Evolutionary conservation across 2,113 vertebrate genomes (phyloP).

Genomic region (Bos taurus): ARS-UCD2.0 NC_037351.1:39110001-39110500

Average conservation of each 20-base stretch:
- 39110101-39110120: not conserved
- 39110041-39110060: conserved; percentile 16
- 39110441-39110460: not conserved
- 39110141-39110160: not conserved
- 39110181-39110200: not conserved
- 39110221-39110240: not conserved
- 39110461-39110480: not conserved
- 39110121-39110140: not conserved
- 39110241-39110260: not conserved
- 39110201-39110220: not conserved
- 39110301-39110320: not conserved
- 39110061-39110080: not conserved
- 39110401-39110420: not conserved
- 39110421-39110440: conserved; percentile 1
- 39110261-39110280: not conserved
- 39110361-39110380: not conserved
- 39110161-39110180: not conserved
- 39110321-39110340: not conserved
- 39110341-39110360: not conserved
- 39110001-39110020: conserved; percentile 48
- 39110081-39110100: not conserved
- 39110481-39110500: not conserved
- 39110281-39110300: not conserved
- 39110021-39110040: conserved; percentile 4
- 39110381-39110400: not conserved